These are phyloP conservation scores for Progne subis DNA, from an alignment of 2,113 vertebrate genomes.

Conservation along the genomic window DNA sequence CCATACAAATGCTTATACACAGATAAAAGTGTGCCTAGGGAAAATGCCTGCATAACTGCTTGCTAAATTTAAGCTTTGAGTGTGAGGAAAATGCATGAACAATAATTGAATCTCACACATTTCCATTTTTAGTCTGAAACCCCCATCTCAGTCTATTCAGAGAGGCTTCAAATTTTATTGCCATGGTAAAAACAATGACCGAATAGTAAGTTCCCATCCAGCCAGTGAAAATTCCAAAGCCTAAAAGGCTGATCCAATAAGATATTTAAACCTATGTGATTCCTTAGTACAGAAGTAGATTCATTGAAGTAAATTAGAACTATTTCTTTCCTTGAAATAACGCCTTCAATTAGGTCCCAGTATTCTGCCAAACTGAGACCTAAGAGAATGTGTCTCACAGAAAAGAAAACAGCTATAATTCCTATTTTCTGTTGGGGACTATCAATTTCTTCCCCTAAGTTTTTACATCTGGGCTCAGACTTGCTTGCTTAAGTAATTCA, in stretches of 20 bases:
- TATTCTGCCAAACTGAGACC: neutral
- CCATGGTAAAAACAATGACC: conserved; percentile 14
- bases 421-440: conserved; percentile 13
- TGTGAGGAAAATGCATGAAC: conserved; percentile 20
- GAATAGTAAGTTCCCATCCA: neutral
- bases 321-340: conserved; percentile 25
- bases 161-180: conserved; percentile 46
- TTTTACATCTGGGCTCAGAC: conserved; percentile 17
- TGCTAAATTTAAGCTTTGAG: neutral
- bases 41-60: neutral
- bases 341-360: neutral
- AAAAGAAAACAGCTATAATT: conserved; percentile 42
- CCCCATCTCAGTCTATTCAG: neutral
- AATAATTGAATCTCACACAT: conserved; percentile 27
- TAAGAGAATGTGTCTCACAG: neutral
- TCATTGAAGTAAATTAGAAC: conserved; percentile 31
- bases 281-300: neutral
- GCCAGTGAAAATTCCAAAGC: conserved; percentile 32
- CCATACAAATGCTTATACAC: neutral
- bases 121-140: conserved; percentile 43
- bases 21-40: neutral
- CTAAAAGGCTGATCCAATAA: neutral
- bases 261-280: conserved; percentile 11
- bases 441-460: neutral
- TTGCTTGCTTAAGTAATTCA: neutral